phyloP scores from a whole-genome alignment of 2,113 vertebrate genomes.

The Rostratula benghalensis region DNA sequence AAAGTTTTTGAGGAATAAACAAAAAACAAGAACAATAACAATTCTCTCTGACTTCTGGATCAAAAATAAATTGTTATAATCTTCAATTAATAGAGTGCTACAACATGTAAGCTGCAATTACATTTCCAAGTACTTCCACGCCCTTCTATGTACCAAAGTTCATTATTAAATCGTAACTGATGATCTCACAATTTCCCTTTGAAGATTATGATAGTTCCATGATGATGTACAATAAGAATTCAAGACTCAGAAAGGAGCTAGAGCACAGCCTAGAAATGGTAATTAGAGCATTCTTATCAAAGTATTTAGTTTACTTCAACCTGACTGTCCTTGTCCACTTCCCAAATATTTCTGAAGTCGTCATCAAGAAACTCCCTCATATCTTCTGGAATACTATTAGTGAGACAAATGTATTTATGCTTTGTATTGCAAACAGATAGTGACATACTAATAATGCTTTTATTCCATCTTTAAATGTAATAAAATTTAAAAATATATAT shows the following conservation, averaged over 20 bases:
- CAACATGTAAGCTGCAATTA: neutral
- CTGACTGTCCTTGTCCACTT: neutral
- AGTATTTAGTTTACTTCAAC: neutral
- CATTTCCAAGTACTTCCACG: neutral
- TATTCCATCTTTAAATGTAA: neutral
- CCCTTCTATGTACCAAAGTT: neutral
- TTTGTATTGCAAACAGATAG: neutral
- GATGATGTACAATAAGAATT: rapidly evolving
- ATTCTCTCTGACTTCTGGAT: neutral
- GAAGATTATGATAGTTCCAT: neutral
- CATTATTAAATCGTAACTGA: neutral
- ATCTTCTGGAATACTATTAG: neutral
- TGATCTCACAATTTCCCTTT: neutral
- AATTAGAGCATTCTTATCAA: neutral
- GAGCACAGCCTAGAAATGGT: neutral
- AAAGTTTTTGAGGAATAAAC: neutral
- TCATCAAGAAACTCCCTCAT: neutral
- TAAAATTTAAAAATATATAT: rapidly evolving
- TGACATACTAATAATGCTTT: neutral
- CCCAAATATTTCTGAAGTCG: neutral
- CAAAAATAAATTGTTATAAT: neutral
- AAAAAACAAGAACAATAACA: neutral
- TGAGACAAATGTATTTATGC: neutral
- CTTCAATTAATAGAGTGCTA: neutral
- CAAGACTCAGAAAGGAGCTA: neutral